Conservation (phyloP, 2,888 invertebrate species). For the Perithous albicinctus region DNA sequence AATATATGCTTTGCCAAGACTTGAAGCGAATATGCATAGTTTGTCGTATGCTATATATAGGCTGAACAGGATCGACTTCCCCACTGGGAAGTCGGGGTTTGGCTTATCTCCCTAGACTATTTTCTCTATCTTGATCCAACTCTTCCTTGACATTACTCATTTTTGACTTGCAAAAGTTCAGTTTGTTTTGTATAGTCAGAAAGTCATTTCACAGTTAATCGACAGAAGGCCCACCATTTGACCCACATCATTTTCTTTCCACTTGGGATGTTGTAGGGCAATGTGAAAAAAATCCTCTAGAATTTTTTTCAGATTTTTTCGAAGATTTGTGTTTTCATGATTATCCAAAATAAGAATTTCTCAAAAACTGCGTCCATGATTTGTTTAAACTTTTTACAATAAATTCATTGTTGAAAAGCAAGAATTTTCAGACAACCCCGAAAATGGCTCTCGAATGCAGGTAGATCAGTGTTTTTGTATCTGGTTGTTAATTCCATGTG, state of each 20-base stretch:
- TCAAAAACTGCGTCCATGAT: too few relatives aligned
- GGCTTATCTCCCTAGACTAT: slow-evolving; percentile 34
- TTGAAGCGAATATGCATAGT: slow-evolving; percentile 14
- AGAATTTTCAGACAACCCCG: too few relatives aligned
- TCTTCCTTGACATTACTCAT: background rate
- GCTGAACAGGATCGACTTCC: background rate
- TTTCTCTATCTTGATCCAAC: slow-evolving; percentile 23
- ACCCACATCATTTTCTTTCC: too few relatives aligned
- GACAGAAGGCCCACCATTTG: too few relatives aligned
- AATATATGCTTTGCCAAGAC: slow-evolving; percentile 24
- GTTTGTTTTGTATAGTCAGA: background rate
- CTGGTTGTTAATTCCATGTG: background rate
- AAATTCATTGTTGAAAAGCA: too few relatives aligned
- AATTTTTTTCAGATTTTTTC: too few relatives aligned
- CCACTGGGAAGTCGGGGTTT: background rate
- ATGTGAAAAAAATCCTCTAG: too few relatives aligned
- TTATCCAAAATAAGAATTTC: too few relatives aligned
- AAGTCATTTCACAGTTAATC: background rate
- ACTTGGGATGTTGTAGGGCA: too few relatives aligned
- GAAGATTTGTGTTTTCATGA: too few relatives aligned
- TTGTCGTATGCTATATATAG: background rate
- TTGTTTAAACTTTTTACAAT: too few relatives aligned
- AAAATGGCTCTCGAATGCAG: background rate
- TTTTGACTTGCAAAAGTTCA: slow-evolving; percentile 25
- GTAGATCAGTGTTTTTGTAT: background rate